phyloP scores from a whole-genome alignment of 2,888 invertebrate species.

The Pheosia gnoma region DNA sequence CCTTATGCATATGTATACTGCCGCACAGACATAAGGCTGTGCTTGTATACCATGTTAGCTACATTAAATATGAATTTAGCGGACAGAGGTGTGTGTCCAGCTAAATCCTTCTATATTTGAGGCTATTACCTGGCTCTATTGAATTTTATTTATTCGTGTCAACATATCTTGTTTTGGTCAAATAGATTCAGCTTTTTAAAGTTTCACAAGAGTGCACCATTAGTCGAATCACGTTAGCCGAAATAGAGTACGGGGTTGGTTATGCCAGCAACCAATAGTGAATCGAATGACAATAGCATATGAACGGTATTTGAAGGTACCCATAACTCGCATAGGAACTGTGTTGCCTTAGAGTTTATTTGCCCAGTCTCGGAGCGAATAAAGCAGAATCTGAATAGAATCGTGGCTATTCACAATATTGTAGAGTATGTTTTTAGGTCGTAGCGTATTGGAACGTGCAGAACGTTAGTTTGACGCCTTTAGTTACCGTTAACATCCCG shows the following conservation, averaged over 20 bases:
- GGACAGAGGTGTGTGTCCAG: slow-evolving; percentile 6
- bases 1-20: slow-evolving; percentile 7
- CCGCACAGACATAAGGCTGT: slow-evolving; percentile 9
- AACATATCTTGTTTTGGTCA: slow-evolving; percentile 14
- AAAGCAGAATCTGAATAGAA: background rate
- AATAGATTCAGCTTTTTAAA: slow-evolving; percentile 24
- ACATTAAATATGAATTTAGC: slow-evolving; percentile 10
- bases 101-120: slow-evolving; percentile 2
- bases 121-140: slow-evolving; percentile 1
- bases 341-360: background rate
- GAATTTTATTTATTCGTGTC: slow-evolving; percentile 8
- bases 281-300: slow-evolving; percentile 29
- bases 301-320: too few relatives aligned
- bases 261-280: slow-evolving; percentile 32
- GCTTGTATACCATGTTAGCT: slow-evolving; percentile 12
- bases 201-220: slow-evolving; percentile 24
- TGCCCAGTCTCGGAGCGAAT: background rate
- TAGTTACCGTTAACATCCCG: background rate
- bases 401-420: background rate
- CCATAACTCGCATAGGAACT: too few relatives aligned
- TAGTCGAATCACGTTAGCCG: slow-evolving; percentile 32
- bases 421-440: background rate
- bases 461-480: slow-evolving; percentile 1
- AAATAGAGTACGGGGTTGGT: slow-evolving; percentile 48
- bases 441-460: background rate